Evolutionary conservation across 2,888 invertebrate species (phyloP).

Genomic region (Rapana venosa): DNA sequence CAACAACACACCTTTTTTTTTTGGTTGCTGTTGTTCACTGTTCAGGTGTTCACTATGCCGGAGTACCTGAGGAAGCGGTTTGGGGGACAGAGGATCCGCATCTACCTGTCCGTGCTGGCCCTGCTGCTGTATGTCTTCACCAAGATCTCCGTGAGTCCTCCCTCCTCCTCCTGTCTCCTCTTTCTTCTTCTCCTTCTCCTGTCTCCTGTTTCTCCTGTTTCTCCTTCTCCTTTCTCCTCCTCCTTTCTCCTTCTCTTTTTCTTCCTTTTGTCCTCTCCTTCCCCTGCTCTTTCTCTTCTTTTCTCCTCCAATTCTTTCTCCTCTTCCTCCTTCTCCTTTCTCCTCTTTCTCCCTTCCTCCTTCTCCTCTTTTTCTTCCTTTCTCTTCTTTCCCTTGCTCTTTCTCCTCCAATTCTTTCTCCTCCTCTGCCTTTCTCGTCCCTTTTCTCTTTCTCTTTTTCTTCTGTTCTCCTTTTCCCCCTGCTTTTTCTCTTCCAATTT

Average conservation of each 20-base stretch:
- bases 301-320: background rate
- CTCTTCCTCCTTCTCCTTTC: background rate
- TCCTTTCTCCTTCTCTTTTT: background rate
- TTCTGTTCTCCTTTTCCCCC: background rate
- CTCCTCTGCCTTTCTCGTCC: background rate
- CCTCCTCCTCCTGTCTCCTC: background rate
- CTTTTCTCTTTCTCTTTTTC: background rate
- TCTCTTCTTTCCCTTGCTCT: background rate
- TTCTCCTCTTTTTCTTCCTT: background rate
- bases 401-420: background rate
- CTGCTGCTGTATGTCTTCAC: conserved; percentile 81
- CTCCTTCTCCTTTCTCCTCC: background rate
- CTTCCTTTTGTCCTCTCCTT: background rate
- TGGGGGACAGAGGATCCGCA: conserved; percentile 81
- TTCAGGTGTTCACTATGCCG: conserved; percentile 81
- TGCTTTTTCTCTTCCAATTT: background rate
- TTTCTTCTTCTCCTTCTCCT: background rate
- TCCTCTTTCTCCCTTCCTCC: background rate
- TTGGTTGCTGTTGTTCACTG: background rate
- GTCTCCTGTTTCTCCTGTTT: too few relatives aligned
- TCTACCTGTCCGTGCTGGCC: conserved; percentile 81
- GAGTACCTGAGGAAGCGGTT: conserved; percentile 81
- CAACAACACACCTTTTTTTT: too few relatives aligned
- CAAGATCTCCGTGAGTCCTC: conserved; percentile 80
- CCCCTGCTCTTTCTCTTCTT: background rate